Percentiles rank a stretch among this genome's conserved stretches.
phyloP scores from a whole-genome alignment of 2,113 vertebrate genomes.

The Ailurus styani region DNA sequence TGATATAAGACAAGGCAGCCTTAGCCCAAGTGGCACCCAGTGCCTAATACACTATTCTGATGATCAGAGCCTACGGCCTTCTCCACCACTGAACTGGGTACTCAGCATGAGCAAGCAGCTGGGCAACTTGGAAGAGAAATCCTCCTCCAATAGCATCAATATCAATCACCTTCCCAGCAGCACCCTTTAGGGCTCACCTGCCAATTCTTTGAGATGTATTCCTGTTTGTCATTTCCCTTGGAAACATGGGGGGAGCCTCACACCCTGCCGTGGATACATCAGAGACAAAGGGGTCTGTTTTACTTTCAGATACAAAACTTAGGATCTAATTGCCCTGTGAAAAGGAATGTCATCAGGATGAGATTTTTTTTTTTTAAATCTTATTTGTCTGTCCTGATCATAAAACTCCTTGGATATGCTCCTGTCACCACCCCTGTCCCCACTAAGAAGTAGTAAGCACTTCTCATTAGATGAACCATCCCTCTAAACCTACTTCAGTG shows the following conservation, averaged over 20 bases:
- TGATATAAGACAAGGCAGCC: neutral
- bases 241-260: neutral
- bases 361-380: neutral
- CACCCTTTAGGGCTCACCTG: neutral
- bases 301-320: neutral
- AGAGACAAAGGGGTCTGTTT: neutral
- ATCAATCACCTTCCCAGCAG: neutral
- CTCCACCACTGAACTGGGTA: neutral
- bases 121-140: neutral
- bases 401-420: neutral
- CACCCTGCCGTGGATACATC: neutral
- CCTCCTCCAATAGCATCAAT: neutral
- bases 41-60: neutral
- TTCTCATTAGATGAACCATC: neutral
- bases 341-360: neutral
- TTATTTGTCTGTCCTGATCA: neutral
- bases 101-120: neutral
- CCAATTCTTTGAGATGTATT: neutral
- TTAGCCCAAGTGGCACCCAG: neutral
- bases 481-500: neutral
- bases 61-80: neutral
- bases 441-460: neutral
- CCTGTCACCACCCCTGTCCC: neutral
- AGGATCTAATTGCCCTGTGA: neutral
- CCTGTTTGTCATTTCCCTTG: neutral